Conservation (phyloP, 2,888 invertebrate genomes). For the Drosophila emarginata region DNA sequence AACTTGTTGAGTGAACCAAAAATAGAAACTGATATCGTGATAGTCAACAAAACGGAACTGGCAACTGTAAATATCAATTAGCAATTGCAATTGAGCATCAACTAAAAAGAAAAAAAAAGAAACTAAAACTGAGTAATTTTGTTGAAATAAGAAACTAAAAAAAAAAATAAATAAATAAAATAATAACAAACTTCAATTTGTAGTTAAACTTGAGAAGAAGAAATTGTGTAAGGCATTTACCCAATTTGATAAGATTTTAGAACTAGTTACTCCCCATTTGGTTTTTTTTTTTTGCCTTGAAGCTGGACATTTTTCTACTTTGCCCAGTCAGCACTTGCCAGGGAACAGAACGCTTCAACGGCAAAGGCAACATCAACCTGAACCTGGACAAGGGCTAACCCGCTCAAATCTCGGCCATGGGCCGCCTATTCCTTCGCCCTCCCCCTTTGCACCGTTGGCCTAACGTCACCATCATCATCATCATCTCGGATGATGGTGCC, state of each 20-base stretch:
- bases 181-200: too few relatives aligned
- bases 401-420: slow-evolving; percentile 36
- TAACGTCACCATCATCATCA: slow-evolving; percentile 4
- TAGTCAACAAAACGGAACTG: too few relatives aligned
- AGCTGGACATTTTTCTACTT: slow-evolving; percentile 2
- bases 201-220: background rate
- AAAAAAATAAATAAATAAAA: background rate
- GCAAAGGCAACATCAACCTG: slow-evolving; percentile 38
- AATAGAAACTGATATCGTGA: too few relatives aligned
- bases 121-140: background rate
- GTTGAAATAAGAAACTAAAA: too few relatives aligned
- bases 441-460: background rate
- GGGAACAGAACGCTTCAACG: background rate
- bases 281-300: background rate
- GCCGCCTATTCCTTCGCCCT: background rate
- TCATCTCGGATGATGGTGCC: slow-evolving; percentile 30
- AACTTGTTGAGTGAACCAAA: background rate
- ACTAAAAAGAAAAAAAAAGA: too few relatives aligned
- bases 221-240: background rate
- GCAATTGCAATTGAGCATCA: background rate
- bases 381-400: slow-evolving; percentile 43
- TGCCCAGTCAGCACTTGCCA: background rate
- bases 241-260: background rate
- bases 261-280: background rate
- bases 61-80: too few relatives aligned